Evolutionary conservation across 2,888 invertebrate species (phyloP).

Genomic region (Pachliopta kotzebuea): DNA sequence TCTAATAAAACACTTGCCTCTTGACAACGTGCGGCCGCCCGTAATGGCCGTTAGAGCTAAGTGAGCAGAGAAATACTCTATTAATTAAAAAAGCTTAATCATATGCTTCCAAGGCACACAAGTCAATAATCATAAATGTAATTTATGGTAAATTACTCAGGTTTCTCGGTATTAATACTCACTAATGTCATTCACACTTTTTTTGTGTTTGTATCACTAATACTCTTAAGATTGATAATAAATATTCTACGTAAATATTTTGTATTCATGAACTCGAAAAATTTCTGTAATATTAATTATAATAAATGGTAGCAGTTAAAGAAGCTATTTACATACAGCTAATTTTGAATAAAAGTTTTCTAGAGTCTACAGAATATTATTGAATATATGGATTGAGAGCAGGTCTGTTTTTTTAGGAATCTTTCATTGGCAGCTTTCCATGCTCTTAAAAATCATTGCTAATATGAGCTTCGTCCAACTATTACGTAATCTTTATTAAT

Average conservation of each 20-base stretch:
- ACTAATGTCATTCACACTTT: not conserved
- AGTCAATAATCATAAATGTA: constrained; percentile 12
- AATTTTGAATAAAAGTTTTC: not conserved
- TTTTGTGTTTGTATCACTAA: not conserved
- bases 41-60: constrained; percentile 80
- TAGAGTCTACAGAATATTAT: too few relatives aligned
- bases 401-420: constrained; percentile 26
- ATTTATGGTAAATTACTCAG: not conserved
- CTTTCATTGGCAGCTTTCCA: constrained; percentile 67
- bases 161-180: not conserved
- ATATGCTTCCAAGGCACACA: not conserved
- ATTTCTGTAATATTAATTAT: not conserved
- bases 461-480: constrained; percentile 59
- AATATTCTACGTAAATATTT: too few relatives aligned
- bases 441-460: constrained; percentile 69
- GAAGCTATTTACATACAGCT: not conserved
- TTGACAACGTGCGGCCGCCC: constrained; percentile 78
- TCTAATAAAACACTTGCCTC: constrained; percentile 82
- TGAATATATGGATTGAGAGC: not conserved
- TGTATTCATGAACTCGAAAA: too few relatives aligned
- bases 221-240: too few relatives aligned
- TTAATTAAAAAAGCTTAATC: constrained; percentile 33
- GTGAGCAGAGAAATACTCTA: constrained; percentile 68
- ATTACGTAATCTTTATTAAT: constrained; percentile 31
- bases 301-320: not conserved